Conservation (phyloP, 2,113 vertebrate genomes). For the Cygnus buccinator region DNA sequence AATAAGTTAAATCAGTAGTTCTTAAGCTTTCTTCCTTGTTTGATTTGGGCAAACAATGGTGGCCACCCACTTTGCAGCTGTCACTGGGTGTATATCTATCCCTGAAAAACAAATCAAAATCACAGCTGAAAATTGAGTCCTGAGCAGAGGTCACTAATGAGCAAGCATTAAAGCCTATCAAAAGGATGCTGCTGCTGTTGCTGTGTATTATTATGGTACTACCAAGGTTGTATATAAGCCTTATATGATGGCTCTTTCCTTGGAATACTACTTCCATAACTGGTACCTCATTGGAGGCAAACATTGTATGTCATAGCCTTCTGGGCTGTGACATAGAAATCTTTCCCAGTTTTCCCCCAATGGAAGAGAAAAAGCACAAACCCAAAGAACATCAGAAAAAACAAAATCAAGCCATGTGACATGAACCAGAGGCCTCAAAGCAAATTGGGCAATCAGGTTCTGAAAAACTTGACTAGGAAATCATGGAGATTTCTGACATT, state of each 20-base stretch:
- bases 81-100: background rate
- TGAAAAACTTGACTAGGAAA: background rate
- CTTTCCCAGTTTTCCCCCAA: background rate
- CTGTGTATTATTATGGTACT: background rate
- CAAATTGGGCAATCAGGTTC: background rate
- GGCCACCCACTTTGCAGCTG: constrained; percentile 31
- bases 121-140: background rate
- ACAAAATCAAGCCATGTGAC: background rate
- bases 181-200: background rate
- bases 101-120: background rate
- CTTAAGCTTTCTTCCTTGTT: background rate
- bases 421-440: background rate
- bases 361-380: background rate
- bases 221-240: background rate
- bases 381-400: too few species aligned
- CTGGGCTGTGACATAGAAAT: background rate
- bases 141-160: background rate
- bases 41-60: background rate
- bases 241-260: background rate
- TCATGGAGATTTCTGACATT: background rate
- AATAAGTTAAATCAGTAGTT: constrained; percentile 19
- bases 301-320: background rate
- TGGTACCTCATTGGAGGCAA: background rate
- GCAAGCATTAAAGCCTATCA: background rate
- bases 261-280: background rate